Conservation (phyloP, 2,113 vertebrate genomes). For the Ochotona princeps region DNA sequence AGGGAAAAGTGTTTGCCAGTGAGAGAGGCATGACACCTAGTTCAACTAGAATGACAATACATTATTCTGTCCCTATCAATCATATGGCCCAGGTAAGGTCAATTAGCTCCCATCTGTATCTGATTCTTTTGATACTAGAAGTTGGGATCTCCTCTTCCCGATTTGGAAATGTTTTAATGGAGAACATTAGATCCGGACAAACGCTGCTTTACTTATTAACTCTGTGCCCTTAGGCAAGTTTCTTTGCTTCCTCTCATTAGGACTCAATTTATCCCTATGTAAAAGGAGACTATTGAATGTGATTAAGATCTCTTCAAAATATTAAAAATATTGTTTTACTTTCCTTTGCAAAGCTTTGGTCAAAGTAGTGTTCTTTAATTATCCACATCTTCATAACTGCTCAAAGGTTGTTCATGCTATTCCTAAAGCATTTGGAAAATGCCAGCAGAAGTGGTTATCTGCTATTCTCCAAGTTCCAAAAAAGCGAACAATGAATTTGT, state of each 20-base stretch:
- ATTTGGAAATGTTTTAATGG: conserved; percentile 43
- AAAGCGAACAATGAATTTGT: conserved; percentile 40
- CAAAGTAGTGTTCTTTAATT: conserved; percentile 51
- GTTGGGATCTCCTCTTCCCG: not conserved
- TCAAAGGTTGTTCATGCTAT: conserved; percentile 44
- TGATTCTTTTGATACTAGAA: not conserved
- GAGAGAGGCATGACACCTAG: not conserved
- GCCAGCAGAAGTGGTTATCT: conserved; percentile 40
- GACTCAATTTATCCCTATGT: conserved; percentile 56
- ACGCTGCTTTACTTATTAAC: conserved; percentile 44
- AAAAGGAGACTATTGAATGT: conserved; percentile 54
- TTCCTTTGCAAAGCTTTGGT: conserved; percentile 50
- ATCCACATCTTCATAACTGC: conserved; percentile 50
- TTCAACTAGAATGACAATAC: conserved; percentile 1
- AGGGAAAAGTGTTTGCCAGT: not conserved
- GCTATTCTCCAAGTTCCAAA: conserved; percentile 5
- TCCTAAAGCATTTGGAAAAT: conserved; percentile 40
- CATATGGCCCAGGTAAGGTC: conserved; percentile 1
- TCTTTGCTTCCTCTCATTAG: conserved; percentile 66
- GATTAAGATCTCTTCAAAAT: conserved; percentile 75
- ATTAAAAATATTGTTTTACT: conserved; percentile 65
- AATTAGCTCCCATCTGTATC: not conserved
- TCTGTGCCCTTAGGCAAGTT: conserved; percentile 6
- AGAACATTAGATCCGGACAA: conserved; percentile 54
- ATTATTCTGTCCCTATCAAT: not conserved